Evolutionary conservation across 2,797 vertebrate species (phyloP).

Genomic region (Propithecus deckenii): DNA sequence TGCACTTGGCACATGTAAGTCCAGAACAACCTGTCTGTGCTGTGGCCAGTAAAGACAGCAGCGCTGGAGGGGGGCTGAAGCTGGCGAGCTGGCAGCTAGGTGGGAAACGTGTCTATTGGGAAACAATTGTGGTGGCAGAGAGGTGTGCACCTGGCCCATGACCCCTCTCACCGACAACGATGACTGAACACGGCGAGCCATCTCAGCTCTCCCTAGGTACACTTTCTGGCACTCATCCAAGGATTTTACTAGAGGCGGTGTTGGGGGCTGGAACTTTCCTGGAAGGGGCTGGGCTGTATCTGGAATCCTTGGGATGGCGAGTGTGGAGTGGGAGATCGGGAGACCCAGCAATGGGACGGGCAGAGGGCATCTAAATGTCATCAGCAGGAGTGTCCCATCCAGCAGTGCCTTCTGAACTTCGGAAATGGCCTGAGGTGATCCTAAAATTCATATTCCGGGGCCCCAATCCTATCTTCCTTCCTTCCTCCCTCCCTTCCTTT

Average conservation of each 20-base stretch:
- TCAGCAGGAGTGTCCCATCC: background rate
- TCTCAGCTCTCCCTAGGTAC: background rate
- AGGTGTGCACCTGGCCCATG: rapidly evolving
- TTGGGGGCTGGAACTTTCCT: background rate
- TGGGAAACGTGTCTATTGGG: background rate
- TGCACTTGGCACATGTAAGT: background rate
- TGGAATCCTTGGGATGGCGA: background rate
- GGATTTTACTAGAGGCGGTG: background rate
- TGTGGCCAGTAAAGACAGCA: background rate
- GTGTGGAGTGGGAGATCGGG: background rate
- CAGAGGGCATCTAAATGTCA: background rate
- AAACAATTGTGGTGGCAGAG: background rate
- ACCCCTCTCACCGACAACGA: background rate
- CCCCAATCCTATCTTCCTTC: background rate
- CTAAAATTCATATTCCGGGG: background rate
- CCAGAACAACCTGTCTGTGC: background rate
- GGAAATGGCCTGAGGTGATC: background rate
- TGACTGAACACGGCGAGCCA: background rate
- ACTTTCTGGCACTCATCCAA: background rate
- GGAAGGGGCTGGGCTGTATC: background rate
- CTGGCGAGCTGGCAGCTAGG: background rate
- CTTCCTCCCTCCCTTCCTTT: too few relatives aligned
- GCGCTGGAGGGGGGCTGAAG: background rate
- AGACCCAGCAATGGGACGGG: background rate
- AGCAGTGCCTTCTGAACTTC: background rate